Evolutionary conservation across 2,888 invertebrate genomes (phyloP).

Genomic region (Athripsodes cinereus): DNA sequence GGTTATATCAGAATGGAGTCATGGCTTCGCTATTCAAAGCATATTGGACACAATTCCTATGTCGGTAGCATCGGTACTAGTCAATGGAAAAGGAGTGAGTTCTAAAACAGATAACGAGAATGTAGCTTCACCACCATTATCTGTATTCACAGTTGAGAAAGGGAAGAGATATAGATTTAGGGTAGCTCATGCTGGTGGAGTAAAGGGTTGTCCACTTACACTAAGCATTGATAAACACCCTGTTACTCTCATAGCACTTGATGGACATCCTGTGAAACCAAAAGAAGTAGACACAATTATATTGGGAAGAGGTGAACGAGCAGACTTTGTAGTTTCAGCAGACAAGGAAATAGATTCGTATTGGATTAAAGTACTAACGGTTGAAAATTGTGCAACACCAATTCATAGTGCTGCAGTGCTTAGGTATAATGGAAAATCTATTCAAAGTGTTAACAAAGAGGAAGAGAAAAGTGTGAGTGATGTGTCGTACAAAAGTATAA

Average conservation of each 20-base stretch:
- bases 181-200: constrained; percentile 59
- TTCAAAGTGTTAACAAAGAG: not conserved
- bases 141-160: constrained; percentile 48
- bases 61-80: constrained; percentile 51
- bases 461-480: constrained; percentile 16
- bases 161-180: constrained; percentile 62
- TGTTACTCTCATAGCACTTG: constrained; percentile 60
- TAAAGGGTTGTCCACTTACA: constrained; percentile 61
- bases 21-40: constrained; percentile 38
- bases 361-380: constrained; percentile 52
- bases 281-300: constrained; percentile 51
- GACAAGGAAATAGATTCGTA: constrained; percentile 52
- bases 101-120: constrained; percentile 37
- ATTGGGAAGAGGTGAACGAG: constrained; percentile 65
- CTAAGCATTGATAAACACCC: constrained; percentile 60
- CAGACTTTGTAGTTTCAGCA: constrained; percentile 66
- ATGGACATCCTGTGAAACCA: constrained; percentile 60
- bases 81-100: constrained; percentile 57
- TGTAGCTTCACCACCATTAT: constrained; percentile 29
- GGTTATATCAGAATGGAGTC: constrained; percentile 65
- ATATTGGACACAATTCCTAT: constrained; percentile 39
- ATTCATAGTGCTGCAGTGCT: constrained; percentile 51
- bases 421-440: constrained; percentile 35
- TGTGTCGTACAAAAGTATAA: constrained; percentile 13
- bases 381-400: constrained; percentile 45